Evolutionary conservation across 1,140 invertebrate genomes (phyloP).

Genomic region (Adelges cooleyi): DNA sequence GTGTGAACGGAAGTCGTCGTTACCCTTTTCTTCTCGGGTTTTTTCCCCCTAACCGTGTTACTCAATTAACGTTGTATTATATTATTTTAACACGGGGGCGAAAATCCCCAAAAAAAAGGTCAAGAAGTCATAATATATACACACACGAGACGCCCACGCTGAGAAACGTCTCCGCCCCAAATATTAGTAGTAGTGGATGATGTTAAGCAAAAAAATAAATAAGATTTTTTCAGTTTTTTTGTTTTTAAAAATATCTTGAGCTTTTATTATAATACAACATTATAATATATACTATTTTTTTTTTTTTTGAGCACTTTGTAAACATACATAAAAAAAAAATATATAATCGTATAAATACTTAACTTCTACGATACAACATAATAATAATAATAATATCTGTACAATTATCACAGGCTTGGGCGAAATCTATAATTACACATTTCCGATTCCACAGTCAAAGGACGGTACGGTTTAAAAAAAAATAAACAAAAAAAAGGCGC

Average conservation of each 20-base stretch:
- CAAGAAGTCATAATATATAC: not conserved
- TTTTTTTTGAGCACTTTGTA: too few relatives aligned
- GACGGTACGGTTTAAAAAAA: not conserved
- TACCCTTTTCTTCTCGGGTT: slow-evolving; percentile 4
- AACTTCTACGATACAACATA: not conserved
- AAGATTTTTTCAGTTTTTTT: too few relatives aligned
- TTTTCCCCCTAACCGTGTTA: not conserved
- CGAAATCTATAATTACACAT: not conserved
- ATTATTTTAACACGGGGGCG: not conserved
- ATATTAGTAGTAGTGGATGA: too few relatives aligned
- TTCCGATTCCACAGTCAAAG: not conserved
- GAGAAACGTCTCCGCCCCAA: slow-evolving; percentile 4
- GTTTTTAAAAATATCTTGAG: too few relatives aligned
- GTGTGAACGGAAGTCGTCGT: slow-evolving; percentile 24
- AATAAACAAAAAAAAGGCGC: too few relatives aligned
- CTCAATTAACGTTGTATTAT: slow-evolving; percentile 27
- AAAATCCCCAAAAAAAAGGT: not conserved
- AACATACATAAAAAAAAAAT: too few relatives aligned
- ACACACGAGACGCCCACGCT: not conserved
- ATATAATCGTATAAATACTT: too few relatives aligned
- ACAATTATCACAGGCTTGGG: not conserved
- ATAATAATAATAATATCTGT: not conserved
- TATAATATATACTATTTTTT: too few relatives aligned
- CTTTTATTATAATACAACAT: too few relatives aligned
- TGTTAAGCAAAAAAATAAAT: too few relatives aligned